Percentiles rank a stretch among this genome's conserved stretches.
Evolutionary conservation across 2,797 vertebrate genomes (phyloP).

Genomic region (Hoplostethus atlanticus): DNA sequence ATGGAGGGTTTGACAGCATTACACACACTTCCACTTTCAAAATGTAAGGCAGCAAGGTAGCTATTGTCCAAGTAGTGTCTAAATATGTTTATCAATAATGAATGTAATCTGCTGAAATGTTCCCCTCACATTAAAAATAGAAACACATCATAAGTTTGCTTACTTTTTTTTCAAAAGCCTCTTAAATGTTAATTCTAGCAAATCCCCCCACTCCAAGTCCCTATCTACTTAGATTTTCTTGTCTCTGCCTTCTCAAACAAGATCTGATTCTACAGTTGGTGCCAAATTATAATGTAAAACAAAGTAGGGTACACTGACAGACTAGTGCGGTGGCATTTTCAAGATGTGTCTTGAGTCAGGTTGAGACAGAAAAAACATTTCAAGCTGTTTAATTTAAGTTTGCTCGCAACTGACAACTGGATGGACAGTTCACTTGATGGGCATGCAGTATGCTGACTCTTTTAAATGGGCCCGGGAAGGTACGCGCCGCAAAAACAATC

Average conservation of each 20-base stretch:
- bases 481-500: slow-evolving; percentile 37
- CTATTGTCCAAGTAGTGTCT: slow-evolving; percentile 28
- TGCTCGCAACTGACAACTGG: slow-evolving; percentile 13
- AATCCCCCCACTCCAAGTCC: slow-evolving; percentile 12
- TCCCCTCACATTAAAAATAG: slow-evolving; percentile 31
- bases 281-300: slow-evolving; percentile 31
- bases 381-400: slow-evolving; percentile 20
- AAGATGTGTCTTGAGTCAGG: slow-evolving; percentile 34
- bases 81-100: slow-evolving; percentile 45
- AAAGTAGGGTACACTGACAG: slow-evolving; percentile 20
- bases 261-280: slow-evolving; percentile 28
- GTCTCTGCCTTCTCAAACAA: slow-evolving; percentile 1
- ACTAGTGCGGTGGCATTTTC: neutral
- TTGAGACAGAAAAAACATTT: slow-evolving; percentile 24
- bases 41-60: slow-evolving; percentile 33
- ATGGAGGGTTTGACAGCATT: slow-evolving; percentile 31
- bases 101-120: slow-evolving; percentile 40
- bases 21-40: slow-evolving; percentile 31
- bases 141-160: slow-evolving; percentile 31
- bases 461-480: slow-evolving; percentile 1
- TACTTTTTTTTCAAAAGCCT: slow-evolving; percentile 38
- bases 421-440: slow-evolving; percentile 14
- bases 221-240: slow-evolving; percentile 17
- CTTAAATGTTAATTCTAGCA: slow-evolving; percentile 27
- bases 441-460: slow-evolving; percentile 24